Conservation (phyloP, 2,113 vertebrate species). For the Urocitellus parryii region DNA sequence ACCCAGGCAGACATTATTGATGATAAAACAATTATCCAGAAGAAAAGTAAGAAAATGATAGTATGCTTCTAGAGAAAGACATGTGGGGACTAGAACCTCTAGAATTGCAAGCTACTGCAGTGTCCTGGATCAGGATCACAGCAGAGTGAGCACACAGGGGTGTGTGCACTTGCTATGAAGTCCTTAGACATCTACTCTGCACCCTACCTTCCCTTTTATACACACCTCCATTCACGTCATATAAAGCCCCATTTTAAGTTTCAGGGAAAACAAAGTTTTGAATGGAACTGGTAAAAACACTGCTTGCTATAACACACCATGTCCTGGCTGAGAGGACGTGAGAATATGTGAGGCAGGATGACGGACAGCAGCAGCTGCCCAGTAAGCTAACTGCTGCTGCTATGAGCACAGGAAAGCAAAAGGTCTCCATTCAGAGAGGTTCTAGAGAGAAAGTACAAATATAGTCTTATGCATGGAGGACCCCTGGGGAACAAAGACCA, state of each 20-base stretch:
- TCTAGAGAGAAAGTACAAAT: neutral
- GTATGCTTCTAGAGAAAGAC: neutral
- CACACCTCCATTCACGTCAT: neutral
- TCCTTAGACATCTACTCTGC: neutral
- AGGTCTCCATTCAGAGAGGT: neutral
- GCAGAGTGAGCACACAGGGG: neutral
- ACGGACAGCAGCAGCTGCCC: neutral
- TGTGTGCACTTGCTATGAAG: neutral
- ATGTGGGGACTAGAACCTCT: too few relatives aligned
- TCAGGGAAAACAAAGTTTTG: neutral
- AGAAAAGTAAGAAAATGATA: neutral
- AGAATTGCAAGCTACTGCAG: too few relatives aligned
- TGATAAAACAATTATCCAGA: neutral
- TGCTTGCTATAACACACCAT: neutral
- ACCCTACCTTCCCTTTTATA: neutral
- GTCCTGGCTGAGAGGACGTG: neutral
- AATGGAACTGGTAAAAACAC: neutral
- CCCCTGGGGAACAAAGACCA: neutral
- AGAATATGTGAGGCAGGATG: too few relatives aligned
- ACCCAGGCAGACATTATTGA: neutral
- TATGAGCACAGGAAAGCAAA: neutral
- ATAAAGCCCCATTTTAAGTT: neutral
- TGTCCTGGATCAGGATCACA: neutral
- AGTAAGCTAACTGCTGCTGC: neutral
- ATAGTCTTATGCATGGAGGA: rapidly evolving